Conservation (phyloP, 2,888 invertebrate genomes). For the Pammene fasciana region DNA sequence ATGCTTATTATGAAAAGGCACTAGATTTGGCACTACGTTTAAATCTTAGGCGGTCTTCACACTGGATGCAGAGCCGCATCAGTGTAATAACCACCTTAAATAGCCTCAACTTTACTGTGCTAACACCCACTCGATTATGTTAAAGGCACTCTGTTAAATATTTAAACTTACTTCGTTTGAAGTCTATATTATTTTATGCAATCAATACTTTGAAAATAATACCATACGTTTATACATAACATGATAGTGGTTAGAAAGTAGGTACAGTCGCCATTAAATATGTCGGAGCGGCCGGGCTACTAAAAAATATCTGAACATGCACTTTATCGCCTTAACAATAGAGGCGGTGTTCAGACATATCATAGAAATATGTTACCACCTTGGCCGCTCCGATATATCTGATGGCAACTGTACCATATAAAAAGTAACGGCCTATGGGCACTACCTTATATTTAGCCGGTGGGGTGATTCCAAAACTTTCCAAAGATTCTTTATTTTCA, state of each 20-base stretch:
- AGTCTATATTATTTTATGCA: not conserved
- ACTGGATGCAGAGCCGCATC: no score
- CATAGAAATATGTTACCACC: no score
- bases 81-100: not conserved
- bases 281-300: no score
- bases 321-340: not conserved
- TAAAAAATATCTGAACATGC: no score
- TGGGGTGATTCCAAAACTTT: conserved; percentile 12
- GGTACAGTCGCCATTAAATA: no score
- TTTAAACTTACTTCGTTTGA: not conserved
- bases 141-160: conserved; percentile 3
- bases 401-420: not conserved
- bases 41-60: not conserved
- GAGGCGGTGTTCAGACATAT: not conserved
- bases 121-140: not conserved
- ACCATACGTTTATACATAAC: not conserved
- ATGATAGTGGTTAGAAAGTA: not conserved
- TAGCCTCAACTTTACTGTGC: conserved; percentile 3
- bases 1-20: no score
- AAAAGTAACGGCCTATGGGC: not conserved
- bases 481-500: not conserved
- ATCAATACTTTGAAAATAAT: not conserved
- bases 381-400: not conserved
- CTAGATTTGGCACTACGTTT: conserved; percentile 20
- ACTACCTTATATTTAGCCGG: conserved; percentile 10